A percentile compares a stretch with the other conserved stretches of the same genome.
Evolutionary conservation across 2,797 vertebrate species (phyloP).

Genomic region (Peromyscus melanophrys): DNA sequence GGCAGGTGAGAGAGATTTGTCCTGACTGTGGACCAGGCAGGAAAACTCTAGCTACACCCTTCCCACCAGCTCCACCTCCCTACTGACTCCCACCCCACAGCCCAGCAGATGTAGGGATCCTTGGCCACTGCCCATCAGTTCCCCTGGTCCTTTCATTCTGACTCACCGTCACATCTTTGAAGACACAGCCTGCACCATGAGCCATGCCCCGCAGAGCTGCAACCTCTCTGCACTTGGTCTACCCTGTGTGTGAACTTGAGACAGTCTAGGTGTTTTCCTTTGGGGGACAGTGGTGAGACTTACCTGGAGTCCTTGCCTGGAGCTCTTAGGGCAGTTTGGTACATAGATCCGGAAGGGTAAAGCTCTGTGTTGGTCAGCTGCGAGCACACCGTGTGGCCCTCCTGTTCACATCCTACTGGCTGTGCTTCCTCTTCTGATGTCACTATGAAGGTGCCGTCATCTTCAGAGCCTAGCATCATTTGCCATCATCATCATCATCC

Average conservation of each 20-base stretch:
- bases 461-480: background rate
- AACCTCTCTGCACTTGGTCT: background rate
- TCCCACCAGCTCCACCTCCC: fast-evolving
- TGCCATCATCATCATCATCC: background rate
- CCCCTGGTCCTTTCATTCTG: background rate
- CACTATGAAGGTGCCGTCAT: background rate
- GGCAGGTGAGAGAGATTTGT: no score
- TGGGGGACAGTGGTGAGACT: background rate
- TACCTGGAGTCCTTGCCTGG: background rate
- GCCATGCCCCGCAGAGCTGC: no score
- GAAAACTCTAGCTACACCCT: no score
- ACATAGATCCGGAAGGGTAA: background rate
- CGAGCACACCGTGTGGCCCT: background rate
- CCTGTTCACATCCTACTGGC: background rate
- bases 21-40: no score
- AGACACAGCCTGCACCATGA: background rate
- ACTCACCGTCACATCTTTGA: background rate
- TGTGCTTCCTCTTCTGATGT: background rate
- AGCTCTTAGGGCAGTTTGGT: background rate
- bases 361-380: background rate
- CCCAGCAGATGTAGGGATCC: background rate
- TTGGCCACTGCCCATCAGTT: background rate
- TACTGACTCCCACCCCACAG: background rate
- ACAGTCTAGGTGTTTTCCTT: background rate
- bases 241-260: background rate